phyloP scores from a whole-genome alignment of 2,888 invertebrate genomes.

The Mesorhabditis spiculigera region DNA sequence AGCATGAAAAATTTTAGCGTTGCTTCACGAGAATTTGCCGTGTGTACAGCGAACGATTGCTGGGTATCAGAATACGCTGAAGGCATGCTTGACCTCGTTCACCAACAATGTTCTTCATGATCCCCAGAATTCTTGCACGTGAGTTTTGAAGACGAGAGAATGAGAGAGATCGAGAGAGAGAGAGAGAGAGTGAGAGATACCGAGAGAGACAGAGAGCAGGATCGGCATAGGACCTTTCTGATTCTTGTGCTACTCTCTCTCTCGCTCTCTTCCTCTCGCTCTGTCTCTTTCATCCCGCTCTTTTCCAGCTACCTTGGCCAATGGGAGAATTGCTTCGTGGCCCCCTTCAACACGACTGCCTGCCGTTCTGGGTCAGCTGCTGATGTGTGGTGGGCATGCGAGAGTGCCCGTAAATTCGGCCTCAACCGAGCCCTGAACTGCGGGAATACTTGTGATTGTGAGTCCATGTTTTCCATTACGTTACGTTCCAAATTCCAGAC shows the following conservation, averaged over 20 bases:
- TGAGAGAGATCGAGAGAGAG: too few relatives aligned
- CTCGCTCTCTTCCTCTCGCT: too few relatives aligned
- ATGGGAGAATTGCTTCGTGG: background rate
- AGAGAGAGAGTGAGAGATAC: too few relatives aligned
- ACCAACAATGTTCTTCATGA: background rate
- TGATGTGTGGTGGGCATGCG: constrained; percentile 4
- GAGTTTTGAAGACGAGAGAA: background rate
- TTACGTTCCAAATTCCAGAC: background rate
- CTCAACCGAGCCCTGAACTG: background rate
- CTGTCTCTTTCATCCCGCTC: background rate
- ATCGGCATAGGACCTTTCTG: too few relatives aligned
- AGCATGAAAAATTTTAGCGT: background rate
- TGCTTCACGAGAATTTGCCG: background rate
- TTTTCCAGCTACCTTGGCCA: background rate
- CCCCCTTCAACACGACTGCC: background rate
- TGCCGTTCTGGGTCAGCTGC: background rate
- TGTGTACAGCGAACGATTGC: background rate
- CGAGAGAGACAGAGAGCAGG: too few relatives aligned
- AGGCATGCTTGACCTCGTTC: background rate
- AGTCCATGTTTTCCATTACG: background rate
- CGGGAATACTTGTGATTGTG: background rate
- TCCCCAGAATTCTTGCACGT: background rate
- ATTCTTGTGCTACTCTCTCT: too few relatives aligned
- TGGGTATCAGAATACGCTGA: constrained; percentile 6
- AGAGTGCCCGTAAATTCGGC: background rate